Evolutionary conservation across 2,113 vertebrate species (phyloP).

Genomic region (Pycnonotus jocosus): DNA sequence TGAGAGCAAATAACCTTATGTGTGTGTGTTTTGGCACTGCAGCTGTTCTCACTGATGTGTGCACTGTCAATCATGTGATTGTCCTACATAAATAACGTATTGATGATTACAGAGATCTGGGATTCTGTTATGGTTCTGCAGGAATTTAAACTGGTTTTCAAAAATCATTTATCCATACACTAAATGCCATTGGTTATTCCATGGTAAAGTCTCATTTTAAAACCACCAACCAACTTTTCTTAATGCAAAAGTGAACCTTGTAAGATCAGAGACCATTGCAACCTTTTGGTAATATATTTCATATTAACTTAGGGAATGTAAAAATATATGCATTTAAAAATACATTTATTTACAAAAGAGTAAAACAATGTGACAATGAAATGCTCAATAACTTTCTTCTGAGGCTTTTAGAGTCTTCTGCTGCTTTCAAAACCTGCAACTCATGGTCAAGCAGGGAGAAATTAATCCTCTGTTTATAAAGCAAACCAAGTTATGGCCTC

Average conservation of each 20-base stretch:
- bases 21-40: background rate
- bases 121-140: background rate
- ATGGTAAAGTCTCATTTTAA: background rate
- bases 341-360: background rate
- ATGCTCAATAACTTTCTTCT: background rate
- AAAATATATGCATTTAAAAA: background rate
- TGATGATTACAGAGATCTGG: background rate
- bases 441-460: background rate
- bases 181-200: background rate
- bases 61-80: background rate
- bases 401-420: background rate
- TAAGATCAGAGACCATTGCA: background rate
- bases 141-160: background rate
- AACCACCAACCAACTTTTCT: background rate
- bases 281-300: background rate
- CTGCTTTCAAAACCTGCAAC: background rate
- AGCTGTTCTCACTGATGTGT: background rate
- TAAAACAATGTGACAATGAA: background rate
- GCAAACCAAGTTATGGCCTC: background rate
- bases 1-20: background rate
- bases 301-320: background rate
- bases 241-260: background rate
- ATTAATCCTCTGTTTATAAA: background rate
- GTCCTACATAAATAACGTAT: background rate
- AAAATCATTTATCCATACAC: background rate